These are phyloP conservation scores for Branchinecta lynchi DNA, from an alignment of 1,140 invertebrate genomes.

Conservation along the genomic window DNA sequence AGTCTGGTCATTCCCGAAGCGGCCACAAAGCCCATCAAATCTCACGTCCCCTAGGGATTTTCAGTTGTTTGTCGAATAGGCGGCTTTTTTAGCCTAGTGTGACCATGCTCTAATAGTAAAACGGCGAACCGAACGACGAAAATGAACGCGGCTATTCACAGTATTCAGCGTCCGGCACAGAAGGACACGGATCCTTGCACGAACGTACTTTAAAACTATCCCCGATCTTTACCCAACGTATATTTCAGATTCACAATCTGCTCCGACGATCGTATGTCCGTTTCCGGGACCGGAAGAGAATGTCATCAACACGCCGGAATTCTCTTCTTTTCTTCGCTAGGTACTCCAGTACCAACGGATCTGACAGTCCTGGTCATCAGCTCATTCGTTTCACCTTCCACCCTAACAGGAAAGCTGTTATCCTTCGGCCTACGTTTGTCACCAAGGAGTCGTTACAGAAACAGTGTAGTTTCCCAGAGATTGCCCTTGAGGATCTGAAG, in stretches of 20 bases:
- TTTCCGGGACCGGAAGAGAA: not conserved
- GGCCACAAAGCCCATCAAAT: no score
- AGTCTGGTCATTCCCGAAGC: no score
- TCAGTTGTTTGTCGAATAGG: no score
- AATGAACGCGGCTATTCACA: not conserved
- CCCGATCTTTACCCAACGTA: not conserved
- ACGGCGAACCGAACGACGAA: not conserved
- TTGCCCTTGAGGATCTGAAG: no score
- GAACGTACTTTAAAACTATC: not conserved
- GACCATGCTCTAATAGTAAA: not conserved
- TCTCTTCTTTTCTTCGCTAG: not conserved
- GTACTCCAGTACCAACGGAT: not conserved
- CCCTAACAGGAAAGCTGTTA: not conserved
- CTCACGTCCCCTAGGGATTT: no score
- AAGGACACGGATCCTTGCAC: not conserved
- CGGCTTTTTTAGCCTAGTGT: not conserved
- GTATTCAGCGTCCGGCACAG: not conserved
- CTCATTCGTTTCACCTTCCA: slow-evolving; percentile 2
- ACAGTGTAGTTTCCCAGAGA: no score
- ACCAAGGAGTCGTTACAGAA: not conserved
- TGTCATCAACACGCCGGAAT: not conserved
- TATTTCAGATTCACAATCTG: not conserved
- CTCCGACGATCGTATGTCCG: not conserved
- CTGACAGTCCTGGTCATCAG: not conserved
- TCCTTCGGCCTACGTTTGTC: not conserved